Evolutionary conservation across 1,140 invertebrate genomes (phyloP).

Genomic region (Drosophila orosa): DNA sequence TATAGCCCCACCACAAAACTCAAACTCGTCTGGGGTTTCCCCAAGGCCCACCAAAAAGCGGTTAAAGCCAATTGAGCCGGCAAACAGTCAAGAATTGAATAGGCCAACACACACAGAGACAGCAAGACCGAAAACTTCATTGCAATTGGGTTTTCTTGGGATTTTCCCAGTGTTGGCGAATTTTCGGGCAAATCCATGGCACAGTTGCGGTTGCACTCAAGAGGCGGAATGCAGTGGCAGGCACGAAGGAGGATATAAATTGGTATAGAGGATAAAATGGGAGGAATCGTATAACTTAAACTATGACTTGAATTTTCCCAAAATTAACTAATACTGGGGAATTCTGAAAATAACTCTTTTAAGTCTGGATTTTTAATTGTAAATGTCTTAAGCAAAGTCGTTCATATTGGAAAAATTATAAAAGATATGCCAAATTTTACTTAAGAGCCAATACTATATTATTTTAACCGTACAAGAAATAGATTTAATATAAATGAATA

Average conservation of each 20-base stretch:
- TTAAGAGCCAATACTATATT: neutral
- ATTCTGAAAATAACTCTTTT: neutral
- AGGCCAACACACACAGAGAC: slow-evolving; percentile 39
- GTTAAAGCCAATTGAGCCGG: slow-evolving; percentile 48
- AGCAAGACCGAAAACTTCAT: slow-evolving; percentile 21
- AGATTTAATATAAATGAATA: neutral
- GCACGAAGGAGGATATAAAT: neutral
- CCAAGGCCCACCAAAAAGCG: slow-evolving; percentile 64
- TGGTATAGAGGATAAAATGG: neutral
- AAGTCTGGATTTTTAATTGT: no score
- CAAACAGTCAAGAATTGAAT: slow-evolving; percentile 62
- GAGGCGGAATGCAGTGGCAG: slow-evolving; percentile 15
- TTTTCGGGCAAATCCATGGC: slow-evolving; percentile 62
- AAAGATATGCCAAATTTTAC: neutral
- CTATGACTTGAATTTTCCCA: neutral
- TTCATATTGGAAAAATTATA: neutral
- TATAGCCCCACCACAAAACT: slow-evolving; percentile 5
- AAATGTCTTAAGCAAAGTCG: neutral
- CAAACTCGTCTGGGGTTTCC: slow-evolving; percentile 66
- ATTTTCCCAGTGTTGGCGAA: slow-evolving; percentile 45
- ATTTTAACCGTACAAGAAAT: no score
- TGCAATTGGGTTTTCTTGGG: slow-evolving; percentile 44
- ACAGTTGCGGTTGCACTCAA: slow-evolving; percentile 43
- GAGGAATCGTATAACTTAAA: neutral
- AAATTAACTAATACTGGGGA: neutral